Percentiles rank a stretch among this genome's conserved stretches.
Evolutionary conservation across 2,113 vertebrate species (phyloP).

Genomic region (Stigmatopora nigra): DNA sequence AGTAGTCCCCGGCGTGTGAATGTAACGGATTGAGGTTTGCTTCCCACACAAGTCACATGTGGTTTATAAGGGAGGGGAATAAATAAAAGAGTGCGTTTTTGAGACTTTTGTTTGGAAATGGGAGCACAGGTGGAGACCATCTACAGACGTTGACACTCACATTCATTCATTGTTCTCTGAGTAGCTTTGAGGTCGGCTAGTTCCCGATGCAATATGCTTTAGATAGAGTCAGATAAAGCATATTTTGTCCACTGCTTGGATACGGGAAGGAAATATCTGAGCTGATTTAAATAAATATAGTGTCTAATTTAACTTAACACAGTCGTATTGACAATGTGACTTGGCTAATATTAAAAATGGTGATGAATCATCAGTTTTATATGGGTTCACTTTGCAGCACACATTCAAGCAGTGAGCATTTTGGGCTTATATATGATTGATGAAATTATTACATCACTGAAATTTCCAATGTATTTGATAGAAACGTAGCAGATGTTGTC

Average conservation of each 20-base stretch:
- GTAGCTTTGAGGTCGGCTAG: slow-evolving; percentile 33
- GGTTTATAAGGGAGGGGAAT: neutral
- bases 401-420: neutral
- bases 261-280: neutral
- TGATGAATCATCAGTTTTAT: slow-evolving; percentile 39
- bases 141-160: slow-evolving; percentile 42
- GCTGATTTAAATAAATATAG: neutral
- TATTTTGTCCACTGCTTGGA: neutral
- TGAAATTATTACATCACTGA: neutral
- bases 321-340: slow-evolving; percentile 24
- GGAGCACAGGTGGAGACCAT: slow-evolving; percentile 54
- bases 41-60: neutral
- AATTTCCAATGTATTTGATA: neutral
- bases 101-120: slow-evolving; percentile 22
- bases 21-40: slow-evolving; percentile 5
- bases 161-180: slow-evolving; percentile 63
- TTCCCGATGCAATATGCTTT: slow-evolving; percentile 20
- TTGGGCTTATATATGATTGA: neutral
- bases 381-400: too few relatives aligned
- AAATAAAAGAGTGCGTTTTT: slow-evolving; percentile 10
- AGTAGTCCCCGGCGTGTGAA: slow-evolving; percentile 39
- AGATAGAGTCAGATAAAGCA: slow-evolving; percentile 8
- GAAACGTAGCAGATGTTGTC: neutral
- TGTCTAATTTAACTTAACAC: neutral
- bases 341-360: slow-evolving; percentile 33